Percentiles rank a stretch among this genome's conserved stretches.
These are phyloP conservation scores for Phenganax marumi DNA, from an alignment of 92 coral and sea anemone genomes.

Conservation along the genomic window DNA sequence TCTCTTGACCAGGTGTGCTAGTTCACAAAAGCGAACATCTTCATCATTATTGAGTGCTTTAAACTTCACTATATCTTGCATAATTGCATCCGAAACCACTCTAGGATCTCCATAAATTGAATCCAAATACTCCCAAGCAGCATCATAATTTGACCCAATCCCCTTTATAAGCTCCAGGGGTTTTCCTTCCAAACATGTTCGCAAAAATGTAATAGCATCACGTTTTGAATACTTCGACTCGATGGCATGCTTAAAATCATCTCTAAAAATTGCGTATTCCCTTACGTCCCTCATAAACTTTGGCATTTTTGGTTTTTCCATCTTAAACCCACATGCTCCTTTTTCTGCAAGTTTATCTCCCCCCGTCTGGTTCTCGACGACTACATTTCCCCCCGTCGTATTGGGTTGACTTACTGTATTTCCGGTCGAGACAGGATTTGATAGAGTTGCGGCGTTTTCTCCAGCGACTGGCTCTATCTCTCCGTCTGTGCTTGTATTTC, in stretches of 20 bases:
- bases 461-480: neutral
- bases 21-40: conserved; percentile 51
- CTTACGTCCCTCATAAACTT: conserved; percentile 42
- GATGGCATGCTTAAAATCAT: conserved; percentile 56
- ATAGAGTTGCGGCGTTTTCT: neutral
- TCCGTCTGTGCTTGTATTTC: neutral
- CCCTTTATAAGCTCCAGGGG: conserved; percentile 38
- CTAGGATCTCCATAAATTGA: conserved; percentile 41
- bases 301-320: conserved; percentile 55
- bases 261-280: conserved; percentile 48
- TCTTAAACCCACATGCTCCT: conserved; percentile 38
- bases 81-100: conserved; percentile 50
- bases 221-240: conserved; percentile 35
- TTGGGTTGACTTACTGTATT: neutral
- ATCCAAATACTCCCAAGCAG: conserved; percentile 39
- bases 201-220: conserved; percentile 49
- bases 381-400: conserved; percentile 3
- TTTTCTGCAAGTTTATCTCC: neutral
- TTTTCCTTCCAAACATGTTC: conserved; percentile 38
- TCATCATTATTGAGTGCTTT: conserved; percentile 38
- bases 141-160: conserved; percentile 49
- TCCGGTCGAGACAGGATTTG: conserved; percentile 1
- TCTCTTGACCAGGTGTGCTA: conserved; percentile 42
- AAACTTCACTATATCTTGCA: conserved; percentile 41
- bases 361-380: too few relatives aligned